Evolutionary conservation across 2,797 vertebrate species (phyloP).

Genomic region (Chloroceryle amazona): DNA sequence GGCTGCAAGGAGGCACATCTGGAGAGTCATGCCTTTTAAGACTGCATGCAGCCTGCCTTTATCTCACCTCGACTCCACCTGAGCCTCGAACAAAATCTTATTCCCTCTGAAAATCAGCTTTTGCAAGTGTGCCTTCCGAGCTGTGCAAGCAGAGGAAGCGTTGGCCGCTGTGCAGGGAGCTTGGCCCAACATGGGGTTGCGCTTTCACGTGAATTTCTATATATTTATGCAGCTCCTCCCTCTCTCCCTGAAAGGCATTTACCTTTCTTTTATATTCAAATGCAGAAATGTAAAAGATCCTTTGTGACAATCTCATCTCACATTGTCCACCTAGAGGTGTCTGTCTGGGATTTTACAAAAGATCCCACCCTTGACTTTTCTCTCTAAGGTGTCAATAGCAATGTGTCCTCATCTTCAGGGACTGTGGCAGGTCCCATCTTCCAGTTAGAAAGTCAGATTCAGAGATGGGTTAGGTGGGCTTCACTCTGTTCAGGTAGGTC

Average conservation of each 20-base stretch:
- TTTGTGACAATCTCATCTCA: neutral
- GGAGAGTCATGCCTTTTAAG: neutral
- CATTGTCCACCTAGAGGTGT: neutral
- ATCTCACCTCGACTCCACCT: neutral
- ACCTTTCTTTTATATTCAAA: neutral
- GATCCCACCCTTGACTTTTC: neutral
- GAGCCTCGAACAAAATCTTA: neutral
- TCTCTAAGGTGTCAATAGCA: neutral
- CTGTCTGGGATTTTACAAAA: neutral
- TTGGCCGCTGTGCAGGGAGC: neutral
- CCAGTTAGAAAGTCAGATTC: neutral
- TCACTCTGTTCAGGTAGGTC: neutral
- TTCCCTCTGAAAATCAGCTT: neutral
- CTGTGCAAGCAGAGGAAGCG: neutral
- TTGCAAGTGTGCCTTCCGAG: neutral
- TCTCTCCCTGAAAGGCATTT: neutral
- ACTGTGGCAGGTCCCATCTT: neutral
- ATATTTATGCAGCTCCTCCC: neutral
- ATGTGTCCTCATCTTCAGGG: neutral
- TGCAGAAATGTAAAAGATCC: neutral
- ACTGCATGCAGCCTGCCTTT: neutral
- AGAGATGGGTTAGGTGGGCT: neutral
- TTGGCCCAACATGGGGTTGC: rapidly evolving
- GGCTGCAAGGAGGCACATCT: neutral
- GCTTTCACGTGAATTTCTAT: neutral